These are phyloP conservation scores for Campoplex nolae DNA, from an alignment of 2,888 invertebrate species.

Conservation along the genomic window DNA sequence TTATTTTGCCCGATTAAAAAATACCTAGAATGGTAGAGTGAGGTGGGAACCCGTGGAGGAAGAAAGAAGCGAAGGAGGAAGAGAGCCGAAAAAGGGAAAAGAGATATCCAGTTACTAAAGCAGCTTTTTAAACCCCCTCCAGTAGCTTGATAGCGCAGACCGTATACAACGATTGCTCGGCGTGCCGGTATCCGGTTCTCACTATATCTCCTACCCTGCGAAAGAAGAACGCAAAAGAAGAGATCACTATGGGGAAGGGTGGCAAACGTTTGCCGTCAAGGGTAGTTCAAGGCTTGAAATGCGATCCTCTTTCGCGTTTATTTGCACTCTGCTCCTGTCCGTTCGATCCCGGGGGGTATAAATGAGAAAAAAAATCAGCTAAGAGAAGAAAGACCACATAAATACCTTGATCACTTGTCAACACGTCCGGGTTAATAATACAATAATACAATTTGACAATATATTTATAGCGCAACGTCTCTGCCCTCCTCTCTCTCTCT, in stretches of 20 bases:
- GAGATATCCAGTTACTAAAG: constrained; percentile 81
- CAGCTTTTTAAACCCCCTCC: constrained; percentile 75
- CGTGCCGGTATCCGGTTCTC: constrained; percentile 67
- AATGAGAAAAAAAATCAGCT: constrained; percentile 60
- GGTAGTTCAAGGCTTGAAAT: constrained; percentile 74
- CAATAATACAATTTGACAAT: constrained; percentile 30
- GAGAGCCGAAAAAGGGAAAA: not conserved
- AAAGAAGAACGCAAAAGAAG: constrained; percentile 70
- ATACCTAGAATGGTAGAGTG: constrained; percentile 74
- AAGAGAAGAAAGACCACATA: constrained; percentile 41
- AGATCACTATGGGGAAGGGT: constrained; percentile 68
- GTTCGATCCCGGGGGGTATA: constrained; percentile 61
- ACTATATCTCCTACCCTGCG: constrained; percentile 46
- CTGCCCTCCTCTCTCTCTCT: no score
- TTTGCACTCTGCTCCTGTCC: constrained; percentile 67
- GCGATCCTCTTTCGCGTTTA: constrained; percentile 72
- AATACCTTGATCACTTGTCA: constrained; percentile 58
- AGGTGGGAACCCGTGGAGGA: constrained; percentile 67
- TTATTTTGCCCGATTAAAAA: constrained; percentile 84
- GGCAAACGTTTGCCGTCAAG: constrained; percentile 73
- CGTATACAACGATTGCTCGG: constrained; percentile 70
- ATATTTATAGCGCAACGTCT: not conserved
- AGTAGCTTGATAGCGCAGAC: constrained; percentile 55
- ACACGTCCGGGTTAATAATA: constrained; percentile 27
- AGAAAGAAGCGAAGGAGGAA: constrained; percentile 9